Base-by-base conservation (phyloP, 2,888 invertebrate genomes). In the Amiota minor region DNA sequence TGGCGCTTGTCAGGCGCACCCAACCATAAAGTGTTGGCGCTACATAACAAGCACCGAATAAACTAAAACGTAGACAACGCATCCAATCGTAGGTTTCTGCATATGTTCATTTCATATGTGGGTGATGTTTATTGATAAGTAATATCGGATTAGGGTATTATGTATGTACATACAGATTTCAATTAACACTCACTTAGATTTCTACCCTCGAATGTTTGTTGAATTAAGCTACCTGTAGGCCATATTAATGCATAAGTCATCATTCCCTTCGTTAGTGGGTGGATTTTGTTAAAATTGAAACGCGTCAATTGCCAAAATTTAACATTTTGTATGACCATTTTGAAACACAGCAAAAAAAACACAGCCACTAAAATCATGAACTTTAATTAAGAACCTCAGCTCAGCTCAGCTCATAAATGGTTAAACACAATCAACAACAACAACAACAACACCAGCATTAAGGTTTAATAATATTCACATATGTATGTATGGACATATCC, bases 11-110 rank as follows among this genome's bases (percentile, higher is more conserved):
- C 69, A 95, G 89, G 80, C 93, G 93, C 72, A 97, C 91, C 96
- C 96, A 96, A 65, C 92, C 92, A 85, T 95, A 95, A 0, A 96
- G 89, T 8, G 95, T 93, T 18, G 96, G 96, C 4, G 96, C 96
- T 49, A 95, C 95, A 88, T 93, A 95, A 72, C 94, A 92, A 6
- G 93, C 92, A 14, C 96, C 96, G 87, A 94, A 96, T 56, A 95
- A 80, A 83, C 94, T 93, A 90, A 93, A 96, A 77, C 95, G 91
- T 70, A 93, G 88, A 78, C 93, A 92, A 87, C 94, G 92, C 86
- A 89, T 91, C 92, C 93, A 94, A 82, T 94, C 94, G 86, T 92
- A 93, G 76, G 89, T 91, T 72, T 90, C 92, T 91, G 74, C 1
- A 16, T n/a, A n/a, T n/a, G 3, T 3, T 18, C 14, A 11, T 9